These are phyloP conservation scores for Orchesella cincta DNA, from an alignment of 1,140 invertebrate species.

Conservation along the genomic window DNA sequence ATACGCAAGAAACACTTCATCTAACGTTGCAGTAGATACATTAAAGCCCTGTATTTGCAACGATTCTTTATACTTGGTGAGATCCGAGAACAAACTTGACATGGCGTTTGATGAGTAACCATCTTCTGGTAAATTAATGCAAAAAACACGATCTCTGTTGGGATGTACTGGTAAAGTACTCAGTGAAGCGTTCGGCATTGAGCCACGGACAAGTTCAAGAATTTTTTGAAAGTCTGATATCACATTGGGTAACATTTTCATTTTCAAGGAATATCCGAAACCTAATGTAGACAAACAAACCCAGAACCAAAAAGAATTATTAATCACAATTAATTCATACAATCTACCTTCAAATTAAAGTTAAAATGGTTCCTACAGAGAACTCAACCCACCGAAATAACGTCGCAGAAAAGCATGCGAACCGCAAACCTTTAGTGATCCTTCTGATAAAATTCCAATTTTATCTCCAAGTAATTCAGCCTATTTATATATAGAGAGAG, in stretches of 20 bases:
- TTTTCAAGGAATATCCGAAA: neutral
- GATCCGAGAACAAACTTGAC: neutral
- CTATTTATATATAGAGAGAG: too few relatives aligned
- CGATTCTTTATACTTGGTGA: neutral
- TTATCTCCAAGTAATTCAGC: slow-evolving; percentile 67
- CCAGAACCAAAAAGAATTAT: too few relatives aligned
- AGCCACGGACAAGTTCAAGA: neutral
- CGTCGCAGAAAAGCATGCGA: slow-evolving; percentile 63
- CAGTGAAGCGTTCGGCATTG: neutral
- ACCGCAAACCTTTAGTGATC: slow-evolving; percentile 64
- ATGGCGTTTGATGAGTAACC: neutral
- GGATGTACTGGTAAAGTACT: neutral
- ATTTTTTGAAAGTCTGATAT: neutral
- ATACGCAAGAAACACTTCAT: neutral
- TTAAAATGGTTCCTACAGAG: too few relatives aligned
- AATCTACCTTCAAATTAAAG: too few relatives aligned
- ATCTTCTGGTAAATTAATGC: neutral
- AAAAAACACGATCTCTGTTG: neutral
- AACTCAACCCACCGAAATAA: neutral
- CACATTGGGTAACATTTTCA: neutral
- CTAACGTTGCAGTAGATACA: neutral
- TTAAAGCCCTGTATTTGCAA: neutral
- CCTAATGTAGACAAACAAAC: too few relatives aligned
- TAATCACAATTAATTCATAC: too few relatives aligned
- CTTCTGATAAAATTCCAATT: slow-evolving; percentile 68